These are phyloP conservation scores for Drosophila neutralis DNA, from an alignment of 2,888 invertebrate genomes.

Conservation along the genomic window DNA sequence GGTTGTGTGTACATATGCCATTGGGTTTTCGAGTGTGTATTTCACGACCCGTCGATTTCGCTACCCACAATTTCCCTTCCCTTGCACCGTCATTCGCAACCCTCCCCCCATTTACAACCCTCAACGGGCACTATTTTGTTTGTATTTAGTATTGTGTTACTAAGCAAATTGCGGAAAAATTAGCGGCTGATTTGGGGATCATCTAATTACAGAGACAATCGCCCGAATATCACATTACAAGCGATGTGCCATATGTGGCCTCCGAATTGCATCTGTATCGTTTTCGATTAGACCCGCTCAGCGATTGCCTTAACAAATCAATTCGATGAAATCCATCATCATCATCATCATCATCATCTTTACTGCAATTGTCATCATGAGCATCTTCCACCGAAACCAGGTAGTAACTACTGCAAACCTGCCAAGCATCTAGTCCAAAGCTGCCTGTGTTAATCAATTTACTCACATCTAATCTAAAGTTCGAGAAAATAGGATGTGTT, in stretches of 20 bases:
- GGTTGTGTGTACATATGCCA: conserved; percentile 73
- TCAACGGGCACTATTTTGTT: conserved; percentile 66
- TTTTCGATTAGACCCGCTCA: conserved; percentile 49
- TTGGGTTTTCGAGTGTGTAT: conserved; percentile 73
- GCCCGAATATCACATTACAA: conserved; percentile 71
- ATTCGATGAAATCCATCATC: conserved; percentile 1
- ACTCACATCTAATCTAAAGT: neutral
- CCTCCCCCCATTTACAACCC: conserved; percentile 35
- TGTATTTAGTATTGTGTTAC: conserved; percentile 85
- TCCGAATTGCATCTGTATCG: conserved; percentile 65
- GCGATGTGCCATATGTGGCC: conserved; percentile 64
- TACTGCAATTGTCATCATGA: conserved; percentile 9
- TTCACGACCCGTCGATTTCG: conserved; percentile 74
- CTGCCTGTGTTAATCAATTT: neutral
- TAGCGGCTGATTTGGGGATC: conserved; percentile 85
- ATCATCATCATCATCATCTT: conserved; percentile 9
- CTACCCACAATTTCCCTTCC: conserved; percentile 4
- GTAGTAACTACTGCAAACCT: neutral
- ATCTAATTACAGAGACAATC: conserved; percentile 82
- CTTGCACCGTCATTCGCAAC: conserved; percentile 4
- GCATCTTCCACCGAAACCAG: neutral
- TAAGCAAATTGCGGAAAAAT: conserved; percentile 86
- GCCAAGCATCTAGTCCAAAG: neutral
- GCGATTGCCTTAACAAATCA: conserved; percentile 27
- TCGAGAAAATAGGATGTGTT: neutral